A percentile compares a stretch with the other conserved stretches of the same genome.
Evolutionary conservation across 2,797 vertebrate genomes (phyloP).

Genomic region (Bucorvus abyssinicus): DNA sequence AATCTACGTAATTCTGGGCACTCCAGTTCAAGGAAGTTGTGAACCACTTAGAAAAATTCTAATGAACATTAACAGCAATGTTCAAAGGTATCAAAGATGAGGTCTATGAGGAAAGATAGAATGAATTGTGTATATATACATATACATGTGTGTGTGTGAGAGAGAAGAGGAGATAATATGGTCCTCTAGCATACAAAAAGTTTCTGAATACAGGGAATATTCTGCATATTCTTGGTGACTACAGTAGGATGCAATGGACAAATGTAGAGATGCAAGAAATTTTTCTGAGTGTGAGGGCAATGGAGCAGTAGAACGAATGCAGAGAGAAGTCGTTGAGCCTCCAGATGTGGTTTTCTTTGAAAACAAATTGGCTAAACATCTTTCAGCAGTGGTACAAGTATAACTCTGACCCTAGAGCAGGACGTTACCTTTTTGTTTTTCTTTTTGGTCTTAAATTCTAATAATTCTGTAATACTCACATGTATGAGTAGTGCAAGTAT

Average conservation of each 20-base stretch:
- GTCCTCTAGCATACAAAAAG: background rate
- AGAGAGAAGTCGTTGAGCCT: background rate
- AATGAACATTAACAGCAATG: background rate
- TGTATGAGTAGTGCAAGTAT: background rate
- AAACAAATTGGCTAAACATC: background rate
- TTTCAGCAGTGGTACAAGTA: background rate
- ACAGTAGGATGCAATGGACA: background rate
- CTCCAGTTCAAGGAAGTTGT: background rate
- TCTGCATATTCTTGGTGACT: background rate
- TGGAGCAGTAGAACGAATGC: background rate
- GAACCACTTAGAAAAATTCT: background rate
- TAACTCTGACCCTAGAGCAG: background rate
- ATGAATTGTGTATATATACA: rapidly evolving
- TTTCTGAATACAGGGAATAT: background rate
- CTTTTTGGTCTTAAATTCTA: background rate
- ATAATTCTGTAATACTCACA: background rate
- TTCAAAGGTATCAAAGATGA: background rate
- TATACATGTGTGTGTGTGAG: rapidly evolving
- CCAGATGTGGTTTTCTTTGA: rapidly evolving
- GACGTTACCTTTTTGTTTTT: background rate
- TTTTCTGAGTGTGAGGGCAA: background rate
- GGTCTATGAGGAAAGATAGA: background rate
- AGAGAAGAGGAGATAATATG: background rate
- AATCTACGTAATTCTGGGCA: background rate
- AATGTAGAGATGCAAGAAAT: background rate